These are phyloP conservation scores for Australoheros facetus DNA, from an alignment of 2,797 vertebrate genomes.

Conservation along the genomic window DNA sequence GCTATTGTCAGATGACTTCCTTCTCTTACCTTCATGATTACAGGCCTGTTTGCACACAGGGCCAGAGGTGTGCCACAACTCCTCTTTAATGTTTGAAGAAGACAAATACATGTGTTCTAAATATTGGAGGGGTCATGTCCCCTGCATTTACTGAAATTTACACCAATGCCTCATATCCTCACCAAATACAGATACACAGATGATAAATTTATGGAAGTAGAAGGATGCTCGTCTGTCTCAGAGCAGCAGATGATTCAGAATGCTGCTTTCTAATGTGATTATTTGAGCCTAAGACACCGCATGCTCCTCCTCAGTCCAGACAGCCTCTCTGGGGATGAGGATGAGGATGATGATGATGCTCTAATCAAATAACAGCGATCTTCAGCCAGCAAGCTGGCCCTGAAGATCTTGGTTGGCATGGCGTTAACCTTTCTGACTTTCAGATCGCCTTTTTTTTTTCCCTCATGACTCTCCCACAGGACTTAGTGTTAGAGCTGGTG, in stretches of 20 bases:
- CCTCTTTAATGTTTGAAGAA: not conserved
- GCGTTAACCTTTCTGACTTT: conserved; percentile 67
- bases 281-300: conserved; percentile 19
- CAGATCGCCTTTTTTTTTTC: conserved; percentile 18
- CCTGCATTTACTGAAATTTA: not conserved
- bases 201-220: not conserved
- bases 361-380: conserved; percentile 50
- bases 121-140: not conserved
- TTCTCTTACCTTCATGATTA: not conserved
- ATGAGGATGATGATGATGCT: conserved; percentile 20
- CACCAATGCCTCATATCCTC: not conserved
- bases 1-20: not conserved
- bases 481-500: conserved; percentile 94
- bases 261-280: conserved; percentile 36
- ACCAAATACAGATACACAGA: not conserved
- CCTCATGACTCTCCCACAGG: conserved; percentile 77
- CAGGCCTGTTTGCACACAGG: not conserved
- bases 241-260: conserved; percentile 15
- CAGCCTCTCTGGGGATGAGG: conserved; percentile 25
- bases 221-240: not conserved
- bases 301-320: conserved; percentile 25
- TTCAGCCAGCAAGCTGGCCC: conserved; percentile 25
- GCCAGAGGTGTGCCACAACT: not conserved
- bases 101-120: not conserved
- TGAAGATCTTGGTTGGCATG: conserved; percentile 65